phyloP scores from a whole-genome alignment of 2,888 invertebrate species.

The Cataglyphis albicans region DNA sequence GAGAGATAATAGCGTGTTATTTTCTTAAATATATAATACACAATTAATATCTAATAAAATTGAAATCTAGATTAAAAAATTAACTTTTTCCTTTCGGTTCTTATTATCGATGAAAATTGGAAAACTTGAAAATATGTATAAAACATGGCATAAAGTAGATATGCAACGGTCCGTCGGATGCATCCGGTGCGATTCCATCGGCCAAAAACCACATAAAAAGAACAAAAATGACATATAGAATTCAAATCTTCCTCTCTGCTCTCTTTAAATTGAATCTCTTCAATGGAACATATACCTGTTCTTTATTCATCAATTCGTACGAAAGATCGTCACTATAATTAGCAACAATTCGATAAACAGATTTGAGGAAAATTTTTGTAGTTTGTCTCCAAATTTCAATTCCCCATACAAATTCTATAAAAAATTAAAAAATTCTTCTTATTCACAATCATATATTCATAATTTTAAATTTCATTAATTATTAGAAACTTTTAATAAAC shows the following conservation, averaged over 20 bases:
- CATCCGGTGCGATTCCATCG: conserved; percentile 19
- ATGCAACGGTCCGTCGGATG: conserved; percentile 36
- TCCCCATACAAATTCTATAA: not conserved
- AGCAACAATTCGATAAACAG: not conserved
- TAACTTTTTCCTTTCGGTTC: not conserved
- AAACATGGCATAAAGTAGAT: not conserved
- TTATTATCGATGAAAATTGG: not conserved
- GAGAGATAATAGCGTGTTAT: not conserved
- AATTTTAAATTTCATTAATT: not conserved
- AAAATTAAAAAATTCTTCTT: not conserved
- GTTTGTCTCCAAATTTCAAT: not conserved
- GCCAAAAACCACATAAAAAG: conserved; percentile 33
- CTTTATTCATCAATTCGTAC: conserved; percentile 14
- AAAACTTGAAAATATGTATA: not conserved
- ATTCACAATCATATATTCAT: not conserved
- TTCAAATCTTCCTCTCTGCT: conserved; percentile 13
- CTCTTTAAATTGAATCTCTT: conserved; percentile 21
- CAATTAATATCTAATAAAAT: not conserved
- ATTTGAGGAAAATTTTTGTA: not conserved
- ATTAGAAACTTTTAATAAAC: not conserved
- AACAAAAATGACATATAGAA: conserved; percentile 12
- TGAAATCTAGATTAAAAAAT: not conserved
- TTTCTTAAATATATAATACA: not conserved
- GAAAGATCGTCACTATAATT: conserved; percentile 19
- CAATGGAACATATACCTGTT: conserved; percentile 9